Evolutionary conservation across 2,113 vertebrate genomes (phyloP).

Genomic region (Otocyon megalotis): DNA sequence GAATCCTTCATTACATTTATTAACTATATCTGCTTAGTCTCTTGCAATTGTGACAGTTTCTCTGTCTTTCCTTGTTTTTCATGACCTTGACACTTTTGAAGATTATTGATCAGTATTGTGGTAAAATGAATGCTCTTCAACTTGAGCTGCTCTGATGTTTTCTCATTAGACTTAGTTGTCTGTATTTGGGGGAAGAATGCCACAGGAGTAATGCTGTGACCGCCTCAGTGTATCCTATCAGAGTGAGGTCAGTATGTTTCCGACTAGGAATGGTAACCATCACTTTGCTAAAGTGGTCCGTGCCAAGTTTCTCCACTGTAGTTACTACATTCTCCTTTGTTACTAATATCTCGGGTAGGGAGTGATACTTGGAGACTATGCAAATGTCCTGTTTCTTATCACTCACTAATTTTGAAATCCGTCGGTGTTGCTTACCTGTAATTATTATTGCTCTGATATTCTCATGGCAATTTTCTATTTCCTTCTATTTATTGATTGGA

Average conservation of each 20-base stretch:
- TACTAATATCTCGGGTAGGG: not conserved
- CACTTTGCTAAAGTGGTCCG: not conserved
- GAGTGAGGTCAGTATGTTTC: not conserved
- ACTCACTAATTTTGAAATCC: not conserved
- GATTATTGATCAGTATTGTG: not conserved
- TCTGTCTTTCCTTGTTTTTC: not conserved
- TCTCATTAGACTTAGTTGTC: not conserved
- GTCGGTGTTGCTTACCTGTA: not conserved
- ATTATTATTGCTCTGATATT: accelerated
- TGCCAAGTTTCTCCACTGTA: not conserved
- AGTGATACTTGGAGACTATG: not conserved
- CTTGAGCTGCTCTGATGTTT: not conserved
- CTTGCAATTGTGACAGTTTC: not conserved
- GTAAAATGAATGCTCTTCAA: not conserved
- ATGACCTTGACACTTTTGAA: not conserved
- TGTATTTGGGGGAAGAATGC: not conserved
- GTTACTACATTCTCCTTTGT: not conserved
- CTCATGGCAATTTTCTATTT: not conserved
- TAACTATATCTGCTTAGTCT: not conserved
- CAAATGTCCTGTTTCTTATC: not conserved
- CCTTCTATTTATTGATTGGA: not conserved
- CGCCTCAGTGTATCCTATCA: accelerated
- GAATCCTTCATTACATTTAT: not conserved
- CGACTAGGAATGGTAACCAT: not conserved
- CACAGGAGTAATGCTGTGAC: too few relatives aligned